Percentiles rank a stretch among this genome's conserved stretches.
Conservation (phyloP, 2,888 invertebrate genomes). For the Campoplex nolae region DNA sequence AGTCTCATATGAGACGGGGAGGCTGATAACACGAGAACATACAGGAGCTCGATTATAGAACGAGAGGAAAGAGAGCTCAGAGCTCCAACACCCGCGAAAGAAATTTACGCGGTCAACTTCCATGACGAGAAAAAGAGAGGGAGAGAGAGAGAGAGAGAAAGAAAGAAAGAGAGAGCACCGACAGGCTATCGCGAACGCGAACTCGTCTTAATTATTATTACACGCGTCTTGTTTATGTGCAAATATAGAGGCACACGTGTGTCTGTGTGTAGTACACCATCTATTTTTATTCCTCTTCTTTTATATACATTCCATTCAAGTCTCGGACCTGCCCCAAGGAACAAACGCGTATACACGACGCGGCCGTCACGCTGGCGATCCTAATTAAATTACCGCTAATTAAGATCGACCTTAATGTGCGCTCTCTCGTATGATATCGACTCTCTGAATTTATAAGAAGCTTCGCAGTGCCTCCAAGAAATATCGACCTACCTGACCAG, state of each 20-base stretch:
- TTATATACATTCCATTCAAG: conserved; percentile 66
- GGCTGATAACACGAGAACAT: conserved; percentile 34
- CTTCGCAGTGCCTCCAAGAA: conserved; percentile 16
- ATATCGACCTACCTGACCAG: conserved; percentile 12
- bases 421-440: conserved; percentile 77
- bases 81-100: conserved; percentile 53
- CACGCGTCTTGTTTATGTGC: conserved; percentile 68
- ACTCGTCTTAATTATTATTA: conserved; percentile 83
- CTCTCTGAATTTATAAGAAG: conserved; percentile 60
- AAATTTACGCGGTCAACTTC: conserved; percentile 77
- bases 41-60: conserved; percentile 34
- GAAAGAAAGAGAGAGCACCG: conserved; percentile 54
- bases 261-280: conserved; percentile 22
- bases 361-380: conserved; percentile 83
- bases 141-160: conserved; percentile 1
- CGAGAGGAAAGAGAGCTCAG: conserved; percentile 31
- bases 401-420: conserved; percentile 83
- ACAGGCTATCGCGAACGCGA: conserved; percentile 71
- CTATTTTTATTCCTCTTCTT: conserved; percentile 33
- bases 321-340: conserved; percentile 80
- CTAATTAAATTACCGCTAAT: conserved; percentile 84
- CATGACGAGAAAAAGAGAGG: conserved; percentile 76
- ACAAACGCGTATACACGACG: conserved; percentile 68
- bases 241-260: conserved; percentile 52
- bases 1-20: conserved; percentile 41